A percentile compares a stretch with the other conserved stretches of the same genome.
phyloP scores from a whole-genome alignment of 2,797 vertebrate species.

The Numenius phaeopus region DNA sequence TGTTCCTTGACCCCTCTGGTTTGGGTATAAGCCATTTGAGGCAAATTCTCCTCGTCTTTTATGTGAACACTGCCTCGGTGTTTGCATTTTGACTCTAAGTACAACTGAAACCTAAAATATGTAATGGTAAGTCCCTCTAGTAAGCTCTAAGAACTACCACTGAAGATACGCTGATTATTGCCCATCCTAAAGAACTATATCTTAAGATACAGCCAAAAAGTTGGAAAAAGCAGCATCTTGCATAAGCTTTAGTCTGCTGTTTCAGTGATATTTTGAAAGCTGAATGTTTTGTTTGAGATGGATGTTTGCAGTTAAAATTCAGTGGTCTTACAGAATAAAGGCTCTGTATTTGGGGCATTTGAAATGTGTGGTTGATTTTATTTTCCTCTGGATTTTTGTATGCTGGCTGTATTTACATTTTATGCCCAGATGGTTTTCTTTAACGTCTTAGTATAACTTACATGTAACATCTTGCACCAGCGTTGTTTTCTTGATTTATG shows the following conservation, averaged over 20 bases:
- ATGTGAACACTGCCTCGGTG: background rate
- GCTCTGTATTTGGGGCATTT: background rate
- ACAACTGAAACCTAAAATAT: background rate
- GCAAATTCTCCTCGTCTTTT: background rate
- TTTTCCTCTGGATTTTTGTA: conserved; percentile 42
- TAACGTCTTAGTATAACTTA: conserved; percentile 45
- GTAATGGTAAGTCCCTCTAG: background rate
- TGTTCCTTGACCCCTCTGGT: background rate
- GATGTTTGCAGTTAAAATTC: background rate
- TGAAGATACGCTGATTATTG: background rate
- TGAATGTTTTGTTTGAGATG: background rate
- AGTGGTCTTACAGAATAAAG: background rate
- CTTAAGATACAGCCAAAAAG: background rate
- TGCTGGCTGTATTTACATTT: conserved; percentile 54
- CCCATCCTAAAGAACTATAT: background rate
- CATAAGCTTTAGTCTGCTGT: background rate
- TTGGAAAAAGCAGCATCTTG: background rate
- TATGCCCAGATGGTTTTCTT: conserved; percentile 68
- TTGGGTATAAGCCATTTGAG: fast-evolving
- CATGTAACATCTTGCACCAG: conserved; percentile 36
- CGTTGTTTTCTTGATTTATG: conserved; percentile 66
- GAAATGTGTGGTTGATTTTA: conserved; percentile 21
- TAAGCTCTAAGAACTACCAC: background rate
- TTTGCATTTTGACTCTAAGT: background rate
- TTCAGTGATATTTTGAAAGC: background rate